Base-by-base conservation (phyloP, 2,888 invertebrate species). In the Amphimallon solstitiale region DNA sequence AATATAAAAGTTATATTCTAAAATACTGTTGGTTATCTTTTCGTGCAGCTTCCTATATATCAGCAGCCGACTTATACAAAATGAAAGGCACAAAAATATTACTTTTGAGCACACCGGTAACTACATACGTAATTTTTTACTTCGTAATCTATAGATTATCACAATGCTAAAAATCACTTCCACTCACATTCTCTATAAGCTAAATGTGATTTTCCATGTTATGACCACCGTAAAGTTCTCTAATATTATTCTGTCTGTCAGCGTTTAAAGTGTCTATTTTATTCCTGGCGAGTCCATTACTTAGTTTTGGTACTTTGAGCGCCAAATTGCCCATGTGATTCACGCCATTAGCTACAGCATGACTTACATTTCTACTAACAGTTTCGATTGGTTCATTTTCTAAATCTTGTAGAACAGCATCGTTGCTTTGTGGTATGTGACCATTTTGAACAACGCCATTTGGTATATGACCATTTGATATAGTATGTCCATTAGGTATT, bases 261-360 rank as follows among this genome's bases (percentile, higher is more conserved):
- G 67, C 52, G 37, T 76, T 73, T 15, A 78, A 68, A 63, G 70
- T 72, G 10, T 68, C 71, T 68, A 70, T 78, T 71, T 75, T 73
- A 21, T 66, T 72, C 52, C 61, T 59, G 15, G 66, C 23, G 23
- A 69, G 61, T 10, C 70, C 72, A 37, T 72, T 71, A 10, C 68
- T 69, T 51, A 71, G 66, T 48, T 72, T 73, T 10, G 71, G 73
- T 51, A 70, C 71, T 34, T 71, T 70, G 9, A 66, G 59, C 12
- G 68, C 64, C 35, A 65, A 23, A 15, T 83, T 83, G 19, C 81
- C 83, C 79, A 85, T 81, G 10, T 84, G 82, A 2, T 83, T 78
- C 74, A 84, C 81, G 0, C 85, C 85, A 70, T 86, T 84, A 2
- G 84, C 82, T 60, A 86, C 80, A 15, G 59, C 60, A 10, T 65